A percentile compares a stretch with the other conserved stretches of the same genome.
Evolutionary conservation across 2,797 vertebrate genomes (phyloP).

Genomic region (Pogoniulus pusillus): DNA sequence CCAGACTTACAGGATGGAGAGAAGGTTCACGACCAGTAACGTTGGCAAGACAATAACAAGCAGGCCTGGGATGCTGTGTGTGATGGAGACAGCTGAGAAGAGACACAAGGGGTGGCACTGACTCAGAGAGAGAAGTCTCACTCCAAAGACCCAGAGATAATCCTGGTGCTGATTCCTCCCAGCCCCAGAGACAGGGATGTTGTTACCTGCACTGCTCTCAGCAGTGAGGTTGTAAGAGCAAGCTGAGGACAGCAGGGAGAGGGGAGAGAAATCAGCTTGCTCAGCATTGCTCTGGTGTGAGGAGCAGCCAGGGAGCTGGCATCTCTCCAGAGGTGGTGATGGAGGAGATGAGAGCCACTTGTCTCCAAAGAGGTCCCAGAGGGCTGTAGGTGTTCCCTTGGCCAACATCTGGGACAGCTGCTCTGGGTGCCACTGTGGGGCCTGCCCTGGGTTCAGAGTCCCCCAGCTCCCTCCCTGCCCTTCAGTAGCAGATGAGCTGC

Average conservation of each 20-base stretch:
- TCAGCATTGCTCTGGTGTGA: not conserved
- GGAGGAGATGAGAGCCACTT: not conserved
- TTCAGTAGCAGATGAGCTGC: not conserved
- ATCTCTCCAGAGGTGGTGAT: not conserved
- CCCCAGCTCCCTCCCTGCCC: not conserved
- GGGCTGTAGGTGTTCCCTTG: not conserved
- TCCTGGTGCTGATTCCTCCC: not conserved
- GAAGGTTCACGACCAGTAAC: not conserved
- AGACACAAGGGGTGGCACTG: not conserved
- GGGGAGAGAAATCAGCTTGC: not conserved
- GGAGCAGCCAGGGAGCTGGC: not conserved
- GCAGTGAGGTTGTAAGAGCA: not conserved
- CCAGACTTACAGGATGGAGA: slow-evolving; percentile 8
- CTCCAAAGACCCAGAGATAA: not conserved
- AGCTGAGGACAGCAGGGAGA: not conserved
- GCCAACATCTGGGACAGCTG: not conserved
- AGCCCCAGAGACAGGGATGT: not conserved
- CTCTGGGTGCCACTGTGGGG: not conserved
- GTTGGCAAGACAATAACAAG: not conserved
- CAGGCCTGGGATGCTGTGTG: not conserved
- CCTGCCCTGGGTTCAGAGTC: not conserved
- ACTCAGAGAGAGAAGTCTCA: not conserved
- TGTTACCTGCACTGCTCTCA: not conserved
- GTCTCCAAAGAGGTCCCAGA: not conserved
- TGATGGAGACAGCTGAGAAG: not conserved